A percentile compares a stretch with the other conserved stretches of the same genome.
Evolutionary conservation across 2,888 invertebrate species (phyloP).

Genomic region (Orthosia incerta): DNA sequence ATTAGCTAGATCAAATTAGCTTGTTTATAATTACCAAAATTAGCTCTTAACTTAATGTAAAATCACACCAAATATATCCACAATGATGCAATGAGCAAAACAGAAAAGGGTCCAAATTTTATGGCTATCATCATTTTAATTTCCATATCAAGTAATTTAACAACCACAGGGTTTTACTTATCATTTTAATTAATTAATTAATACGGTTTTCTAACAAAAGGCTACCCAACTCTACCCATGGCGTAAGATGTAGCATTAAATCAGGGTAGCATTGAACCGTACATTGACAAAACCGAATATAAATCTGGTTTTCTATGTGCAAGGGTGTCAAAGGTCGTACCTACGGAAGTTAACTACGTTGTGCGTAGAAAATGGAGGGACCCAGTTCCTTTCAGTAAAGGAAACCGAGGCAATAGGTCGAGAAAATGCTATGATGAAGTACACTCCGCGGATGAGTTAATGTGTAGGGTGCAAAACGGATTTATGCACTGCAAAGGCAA

Average conservation of each 20-base stretch:
- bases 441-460: background rate
- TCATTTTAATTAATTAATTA: constrained; percentile 30
- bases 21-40: background rate
- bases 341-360: constrained; percentile 31
- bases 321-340: constrained; percentile 16
- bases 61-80: background rate
- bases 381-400: constrained; percentile 46
- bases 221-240: constrained; percentile 13
- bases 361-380: constrained; percentile 43
- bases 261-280: constrained; percentile 15
- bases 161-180: constrained; percentile 4
- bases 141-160: constrained; percentile 21
- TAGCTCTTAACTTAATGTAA: background rate
- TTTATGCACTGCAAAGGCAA: background rate
- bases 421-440: constrained; percentile 38
- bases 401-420: constrained; percentile 50
- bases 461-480: background rate
- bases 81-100: background rate
- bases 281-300: constrained; percentile 36
- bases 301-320: constrained; percentile 43
- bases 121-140: constrained; percentile 5
- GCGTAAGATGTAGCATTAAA: constrained; percentile 23
- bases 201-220: constrained; percentile 41
- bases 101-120: constrained; percentile 5
- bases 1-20: too few species aligned